A percentile compares a stretch with the other conserved stretches of the same genome.
Conservation (phyloP, 2,888 invertebrate genomes). For the Heliconius hortense region DNA sequence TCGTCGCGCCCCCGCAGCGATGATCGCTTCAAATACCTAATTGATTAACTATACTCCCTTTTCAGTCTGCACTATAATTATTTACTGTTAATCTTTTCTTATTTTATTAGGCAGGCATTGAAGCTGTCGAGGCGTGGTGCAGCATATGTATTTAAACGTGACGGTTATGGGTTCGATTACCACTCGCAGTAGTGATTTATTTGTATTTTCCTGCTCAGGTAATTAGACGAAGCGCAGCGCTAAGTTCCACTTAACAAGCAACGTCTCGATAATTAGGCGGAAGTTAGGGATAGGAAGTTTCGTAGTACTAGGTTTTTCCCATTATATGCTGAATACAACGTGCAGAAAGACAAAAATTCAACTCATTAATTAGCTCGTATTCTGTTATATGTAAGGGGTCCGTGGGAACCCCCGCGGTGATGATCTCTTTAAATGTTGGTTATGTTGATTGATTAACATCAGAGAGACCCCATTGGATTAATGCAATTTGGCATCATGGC, state of each 20-base stretch:
- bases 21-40: conserved; percentile 4
- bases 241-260: not conserved
- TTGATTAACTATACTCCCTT: conserved; percentile 6
- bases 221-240: not conserved
- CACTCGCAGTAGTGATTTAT: not conserved
- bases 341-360: conserved; percentile 33
- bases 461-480: conserved; percentile 33
- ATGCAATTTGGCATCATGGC: conserved; percentile 23
- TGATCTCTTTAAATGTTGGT: conserved; percentile 44
- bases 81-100: not conserved
- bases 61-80: not conserved
- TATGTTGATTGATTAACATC: conserved; percentile 47
- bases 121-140: not conserved
- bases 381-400: conserved; percentile 41
- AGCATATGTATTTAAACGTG: not conserved
- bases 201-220: not conserved
- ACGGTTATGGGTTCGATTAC: not conserved
- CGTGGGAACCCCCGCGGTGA: conserved; percentile 45
- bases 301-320: not conserved
- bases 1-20: conserved; percentile 3
- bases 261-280: not conserved
- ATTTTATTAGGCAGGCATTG: not conserved
- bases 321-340: not conserved
- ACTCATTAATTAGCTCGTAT: conserved; percentile 45
- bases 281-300: too few species aligned